Percentiles rank a stretch among this genome's conserved stretches.
These are phyloP conservation scores for Drosophila paucipuncta DNA, from an alignment of 2,888 invertebrate genomes.

Conservation along the genomic window DNA sequence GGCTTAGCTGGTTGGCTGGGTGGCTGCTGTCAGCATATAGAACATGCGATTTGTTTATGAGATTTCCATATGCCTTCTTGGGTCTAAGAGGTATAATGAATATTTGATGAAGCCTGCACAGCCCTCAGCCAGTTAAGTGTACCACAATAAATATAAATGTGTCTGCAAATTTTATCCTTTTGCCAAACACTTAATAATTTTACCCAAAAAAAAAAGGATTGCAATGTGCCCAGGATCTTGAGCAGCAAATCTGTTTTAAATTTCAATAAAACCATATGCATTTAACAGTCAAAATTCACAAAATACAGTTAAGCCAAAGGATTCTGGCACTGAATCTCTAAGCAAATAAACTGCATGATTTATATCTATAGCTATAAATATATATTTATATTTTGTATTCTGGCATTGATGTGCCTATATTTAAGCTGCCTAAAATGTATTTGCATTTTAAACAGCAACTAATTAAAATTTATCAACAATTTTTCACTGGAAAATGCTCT, in stretches of 20 bases:
- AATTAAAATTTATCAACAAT: neutral
- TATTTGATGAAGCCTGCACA: slow-evolving; percentile 49
- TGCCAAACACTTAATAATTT: neutral
- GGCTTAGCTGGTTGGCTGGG: neutral
- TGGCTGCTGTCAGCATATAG: slow-evolving; percentile 19
- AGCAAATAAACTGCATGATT: neutral
- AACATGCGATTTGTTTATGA: slow-evolving; percentile 58
- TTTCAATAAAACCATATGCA: neutral
- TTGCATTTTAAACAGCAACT: neutral
- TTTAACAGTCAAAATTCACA: neutral
- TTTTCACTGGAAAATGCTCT: neutral
- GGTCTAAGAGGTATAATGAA: slow-evolving; percentile 40
- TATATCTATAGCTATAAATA: neutral
- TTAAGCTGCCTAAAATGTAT: neutral
- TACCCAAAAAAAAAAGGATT: neutral
- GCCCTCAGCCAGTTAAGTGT: slow-evolving; percentile 1
- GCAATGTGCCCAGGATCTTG: neutral
- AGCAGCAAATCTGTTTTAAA: neutral
- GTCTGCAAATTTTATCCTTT: slow-evolving; percentile 22
- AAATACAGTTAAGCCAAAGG: neutral
- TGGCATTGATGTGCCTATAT: neutral
- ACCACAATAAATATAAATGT: slow-evolving; percentile 39
- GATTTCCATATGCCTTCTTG: slow-evolving; percentile 52
- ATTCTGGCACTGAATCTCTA: neutral
- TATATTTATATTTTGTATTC: neutral